Evolutionary conservation across 2,888 invertebrate genomes (phyloP).

Genomic region (Chironomus riparius): DNA sequence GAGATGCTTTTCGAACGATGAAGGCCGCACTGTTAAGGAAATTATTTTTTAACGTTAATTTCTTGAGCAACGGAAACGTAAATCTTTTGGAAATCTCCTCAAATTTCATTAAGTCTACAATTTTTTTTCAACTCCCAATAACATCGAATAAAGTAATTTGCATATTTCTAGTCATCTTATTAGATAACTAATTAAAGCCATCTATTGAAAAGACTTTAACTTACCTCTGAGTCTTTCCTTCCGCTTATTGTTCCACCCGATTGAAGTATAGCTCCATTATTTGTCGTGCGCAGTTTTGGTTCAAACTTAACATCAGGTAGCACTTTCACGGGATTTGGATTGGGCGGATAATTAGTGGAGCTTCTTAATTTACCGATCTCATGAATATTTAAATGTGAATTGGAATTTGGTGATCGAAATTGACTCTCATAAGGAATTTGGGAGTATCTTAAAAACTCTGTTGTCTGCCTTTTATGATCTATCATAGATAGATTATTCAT

Average conservation of each 20-base stretch:
- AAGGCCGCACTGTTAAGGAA: conserved; percentile 14
- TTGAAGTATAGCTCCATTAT: conserved; percentile 74
- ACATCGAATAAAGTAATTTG: not conserved
- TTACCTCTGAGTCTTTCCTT: conserved; percentile 39
- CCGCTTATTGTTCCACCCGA: conserved; percentile 77
- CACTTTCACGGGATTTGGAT: conserved; percentile 46
- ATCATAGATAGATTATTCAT: conserved; percentile 25
- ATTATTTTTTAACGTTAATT: not conserved
- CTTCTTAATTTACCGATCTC: conserved; percentile 6
- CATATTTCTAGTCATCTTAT: not conserved
- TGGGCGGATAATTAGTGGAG: not conserved
- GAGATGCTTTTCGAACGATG: conserved; percentile 28
- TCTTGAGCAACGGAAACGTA: not conserved
- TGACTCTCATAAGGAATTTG: conserved; percentile 24
- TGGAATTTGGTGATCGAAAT: not conserved
- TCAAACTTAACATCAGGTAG: conserved; percentile 59
- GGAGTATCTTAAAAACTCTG: conserved; percentile 22
- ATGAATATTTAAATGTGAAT: not conserved
- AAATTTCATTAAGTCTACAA: not conserved
- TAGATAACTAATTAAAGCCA: not conserved
- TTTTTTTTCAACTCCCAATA: not conserved
- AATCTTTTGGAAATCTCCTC: not conserved
- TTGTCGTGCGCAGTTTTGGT: conserved; percentile 63
- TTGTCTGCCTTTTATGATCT: conserved; percentile 5
- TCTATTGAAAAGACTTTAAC: conserved; percentile 26